These are phyloP conservation scores for Synanthedon andrenaeformis DNA, from an alignment of 2,888 invertebrate genomes.

Conservation along the genomic window DNA sequence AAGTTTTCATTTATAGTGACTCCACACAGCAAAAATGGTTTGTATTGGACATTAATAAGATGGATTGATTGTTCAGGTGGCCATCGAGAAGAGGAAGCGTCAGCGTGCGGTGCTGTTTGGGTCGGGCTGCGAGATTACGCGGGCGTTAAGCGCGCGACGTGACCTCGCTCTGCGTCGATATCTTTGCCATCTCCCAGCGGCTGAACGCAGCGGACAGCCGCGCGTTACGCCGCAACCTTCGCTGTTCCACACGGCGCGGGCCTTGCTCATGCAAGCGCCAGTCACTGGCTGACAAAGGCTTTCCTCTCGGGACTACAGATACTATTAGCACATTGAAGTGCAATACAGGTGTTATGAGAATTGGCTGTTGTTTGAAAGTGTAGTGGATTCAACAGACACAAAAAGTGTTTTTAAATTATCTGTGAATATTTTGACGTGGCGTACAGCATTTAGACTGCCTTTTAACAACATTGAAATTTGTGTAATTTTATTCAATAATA, in stretches of 20 bases:
- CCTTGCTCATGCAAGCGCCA: constrained; percentile 59
- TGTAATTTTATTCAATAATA: neutral
- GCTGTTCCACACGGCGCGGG: constrained; percentile 67
- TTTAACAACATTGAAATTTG: neutral
- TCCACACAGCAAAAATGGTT: too few relatives aligned
- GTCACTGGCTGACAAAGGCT: constrained; percentile 43
- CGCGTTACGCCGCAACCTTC: constrained; percentile 54
- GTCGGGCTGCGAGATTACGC: constrained; percentile 80
- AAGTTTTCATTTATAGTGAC: too few relatives aligned
- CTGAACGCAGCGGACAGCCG: constrained; percentile 68
- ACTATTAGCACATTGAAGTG: constrained; percentile 4
- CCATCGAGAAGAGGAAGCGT: constrained; percentile 70
- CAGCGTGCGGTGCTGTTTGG: constrained; percentile 76
- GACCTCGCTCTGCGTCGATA: constrained; percentile 81
- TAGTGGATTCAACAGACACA: too few relatives aligned
- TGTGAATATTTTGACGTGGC: too few relatives aligned
- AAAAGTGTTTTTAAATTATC: too few relatives aligned
- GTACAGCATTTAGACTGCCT: too few relatives aligned
- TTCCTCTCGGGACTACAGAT: constrained; percentile 13
- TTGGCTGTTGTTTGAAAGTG: too few relatives aligned
- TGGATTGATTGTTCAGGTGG: constrained; percentile 54
- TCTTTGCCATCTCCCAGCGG: constrained; percentile 76
- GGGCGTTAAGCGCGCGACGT: constrained; percentile 82
- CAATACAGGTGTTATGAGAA: neutral
- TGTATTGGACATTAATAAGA: too few relatives aligned